phyloP scores from a whole-genome alignment of 2,113 vertebrate species.

The Anarhynchus alexandrinus region DNA sequence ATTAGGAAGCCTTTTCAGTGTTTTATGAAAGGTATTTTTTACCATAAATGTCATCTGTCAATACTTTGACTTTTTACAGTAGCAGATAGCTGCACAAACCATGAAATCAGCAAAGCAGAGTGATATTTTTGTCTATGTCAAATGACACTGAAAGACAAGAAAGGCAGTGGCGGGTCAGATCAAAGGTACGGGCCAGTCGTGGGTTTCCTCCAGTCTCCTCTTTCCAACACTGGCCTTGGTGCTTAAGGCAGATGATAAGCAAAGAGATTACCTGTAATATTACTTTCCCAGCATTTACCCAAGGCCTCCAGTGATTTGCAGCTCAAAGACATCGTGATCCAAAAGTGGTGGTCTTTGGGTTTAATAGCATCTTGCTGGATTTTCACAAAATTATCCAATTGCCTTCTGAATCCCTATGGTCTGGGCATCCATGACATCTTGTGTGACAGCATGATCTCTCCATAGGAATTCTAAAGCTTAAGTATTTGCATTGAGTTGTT shows the following conservation, averaged over 20 bases:
- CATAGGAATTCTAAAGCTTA: background rate
- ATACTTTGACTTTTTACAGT: background rate
- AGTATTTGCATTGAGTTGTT: background rate
- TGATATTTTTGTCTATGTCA: background rate
- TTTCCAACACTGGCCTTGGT: background rate
- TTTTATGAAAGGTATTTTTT: background rate
- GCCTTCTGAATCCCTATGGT: background rate
- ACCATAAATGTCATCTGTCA: background rate
- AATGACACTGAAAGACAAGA: background rate
- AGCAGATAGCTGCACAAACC: background rate
- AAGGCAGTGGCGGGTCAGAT: background rate
- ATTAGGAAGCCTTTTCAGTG: background rate
- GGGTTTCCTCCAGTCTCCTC: background rate
- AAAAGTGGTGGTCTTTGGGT: background rate
- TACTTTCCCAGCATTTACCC: background rate
- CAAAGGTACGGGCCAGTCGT: fast-evolving
- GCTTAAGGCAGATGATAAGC: background rate
- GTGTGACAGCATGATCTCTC: background rate
- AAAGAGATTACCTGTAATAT: background rate
- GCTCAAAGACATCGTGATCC: background rate
- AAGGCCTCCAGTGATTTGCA: background rate
- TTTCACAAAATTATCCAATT: background rate
- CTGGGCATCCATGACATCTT: background rate
- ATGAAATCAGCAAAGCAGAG: background rate
- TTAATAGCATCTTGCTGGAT: background rate